A percentile compares a stretch with the other conserved stretches of the same genome.
phyloP scores from a whole-genome alignment of 1,140 invertebrate species.

The Stegodyphus dumicola region DNA sequence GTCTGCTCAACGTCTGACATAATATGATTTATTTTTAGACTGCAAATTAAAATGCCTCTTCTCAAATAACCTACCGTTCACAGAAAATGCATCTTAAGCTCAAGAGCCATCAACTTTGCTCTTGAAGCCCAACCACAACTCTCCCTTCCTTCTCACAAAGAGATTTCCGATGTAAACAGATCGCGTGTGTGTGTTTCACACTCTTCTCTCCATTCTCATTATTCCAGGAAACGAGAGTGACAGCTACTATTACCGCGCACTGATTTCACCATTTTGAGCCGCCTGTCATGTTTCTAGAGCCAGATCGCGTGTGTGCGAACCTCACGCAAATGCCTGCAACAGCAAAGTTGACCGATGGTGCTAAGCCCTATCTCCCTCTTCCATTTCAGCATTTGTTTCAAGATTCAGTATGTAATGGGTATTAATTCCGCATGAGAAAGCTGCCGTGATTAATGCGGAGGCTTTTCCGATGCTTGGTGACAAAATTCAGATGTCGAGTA shows the following conservation, averaged over 20 bases:
- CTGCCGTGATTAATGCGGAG: not conserved
- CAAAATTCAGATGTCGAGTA: not conserved
- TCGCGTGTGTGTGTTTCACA: slow-evolving; percentile 25
- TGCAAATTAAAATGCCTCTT: too few relatives aligned
- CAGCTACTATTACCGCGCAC: slow-evolving; percentile 29
- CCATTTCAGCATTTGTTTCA: slow-evolving; percentile 26
- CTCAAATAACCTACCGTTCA: too few relatives aligned
- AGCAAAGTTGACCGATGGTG: slow-evolving; percentile 6
- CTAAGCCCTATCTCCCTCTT: slow-evolving; percentile 3
- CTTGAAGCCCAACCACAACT: too few relatives aligned
- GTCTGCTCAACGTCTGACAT: too few relatives aligned
- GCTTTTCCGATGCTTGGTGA: slow-evolving; percentile 1
- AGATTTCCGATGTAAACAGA: slow-evolving; percentile 3
- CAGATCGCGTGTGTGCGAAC: slow-evolving; percentile 1
- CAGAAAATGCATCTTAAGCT: too few relatives aligned
- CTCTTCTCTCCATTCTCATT: slow-evolving; percentile 36
- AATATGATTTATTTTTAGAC: too few relatives aligned
- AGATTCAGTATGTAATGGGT: slow-evolving; percentile 31
- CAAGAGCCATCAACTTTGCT: too few relatives aligned
- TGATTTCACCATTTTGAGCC: slow-evolving; percentile 20
- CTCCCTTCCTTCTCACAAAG: not conserved
- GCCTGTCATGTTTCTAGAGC: slow-evolving; percentile 11
- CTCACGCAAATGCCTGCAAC: slow-evolving; percentile 18
- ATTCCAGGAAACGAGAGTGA: slow-evolving; percentile 25
- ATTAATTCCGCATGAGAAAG: slow-evolving; percentile 14